Conservation (phyloP, 2,888 invertebrate genomes). For the Apoderus coryli region DNA sequence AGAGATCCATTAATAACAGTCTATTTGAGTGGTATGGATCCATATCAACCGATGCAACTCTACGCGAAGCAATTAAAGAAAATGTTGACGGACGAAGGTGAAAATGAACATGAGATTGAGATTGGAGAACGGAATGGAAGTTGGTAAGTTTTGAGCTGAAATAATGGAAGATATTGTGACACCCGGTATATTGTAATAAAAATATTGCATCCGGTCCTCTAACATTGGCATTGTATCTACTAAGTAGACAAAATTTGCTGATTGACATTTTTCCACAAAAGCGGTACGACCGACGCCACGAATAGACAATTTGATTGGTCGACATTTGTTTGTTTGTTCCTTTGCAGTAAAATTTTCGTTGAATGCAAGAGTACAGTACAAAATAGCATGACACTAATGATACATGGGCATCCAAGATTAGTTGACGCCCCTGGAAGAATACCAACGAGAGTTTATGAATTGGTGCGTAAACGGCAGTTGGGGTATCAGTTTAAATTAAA, state of each 20-base stretch:
- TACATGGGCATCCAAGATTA: conserved; percentile 29
- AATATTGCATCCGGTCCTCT: no score
- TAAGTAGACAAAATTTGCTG: no score
- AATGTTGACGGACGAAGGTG: conserved; percentile 30
- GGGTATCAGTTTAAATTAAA: conserved; percentile 38
- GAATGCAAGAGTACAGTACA: conserved; percentile 37
- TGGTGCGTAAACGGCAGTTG: conserved; percentile 51
- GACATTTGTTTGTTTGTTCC: no score
- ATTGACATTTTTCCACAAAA: no score
- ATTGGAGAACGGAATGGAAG: conserved; percentile 37
- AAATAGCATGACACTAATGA: conserved; percentile 21
- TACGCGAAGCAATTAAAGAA: conserved; percentile 52
- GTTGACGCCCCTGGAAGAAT: conserved; percentile 44
- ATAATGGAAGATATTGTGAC: no score
- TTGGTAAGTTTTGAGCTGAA: conserved; percentile 28
- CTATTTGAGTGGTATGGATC: conserved; percentile 44
- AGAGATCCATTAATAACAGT: conserved; percentile 67
- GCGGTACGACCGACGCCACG: no score
- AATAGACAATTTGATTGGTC: background rate
- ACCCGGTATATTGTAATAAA: no score
- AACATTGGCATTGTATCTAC: no score
- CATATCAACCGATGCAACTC: conserved; percentile 51
- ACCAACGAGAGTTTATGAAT: conserved; percentile 54
- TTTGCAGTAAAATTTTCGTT: conserved; percentile 55
- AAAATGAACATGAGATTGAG: conserved; percentile 37